Base-by-base conservation (phyloP, 2,888 invertebrate species). In the Teleogryllus oceanicus region DNA sequence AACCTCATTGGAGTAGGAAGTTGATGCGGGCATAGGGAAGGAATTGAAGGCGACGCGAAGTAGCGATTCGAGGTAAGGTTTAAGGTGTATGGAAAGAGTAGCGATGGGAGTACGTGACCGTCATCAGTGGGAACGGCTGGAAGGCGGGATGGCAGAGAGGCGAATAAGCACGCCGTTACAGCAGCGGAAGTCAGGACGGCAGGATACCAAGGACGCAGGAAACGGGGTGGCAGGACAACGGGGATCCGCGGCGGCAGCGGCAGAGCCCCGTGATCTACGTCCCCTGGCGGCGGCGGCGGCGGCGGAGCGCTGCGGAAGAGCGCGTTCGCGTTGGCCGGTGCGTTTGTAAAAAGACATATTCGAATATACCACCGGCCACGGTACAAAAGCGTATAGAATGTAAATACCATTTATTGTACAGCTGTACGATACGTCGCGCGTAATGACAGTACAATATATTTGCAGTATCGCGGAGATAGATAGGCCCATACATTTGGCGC, bases 321-420 rank as follows among this genome's bases (percentile, higher is more conserved):
- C 62, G 3, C 62, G 62, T 62, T 0, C 62, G 62, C 62, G 62
- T 62, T 62, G 62, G 62, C 62, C 62, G 62, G 62, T 18, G 62
- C 62, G 62, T 62, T 62, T 18, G 13, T 2, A 62, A 62, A 62
- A 62, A 62, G 62, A 3, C 18, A 18, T 62, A 62, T 62, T 62
- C 62, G 62, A 62, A 62, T 62, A 62, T 62, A 62, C 62, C 62
- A 62, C 62, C 13, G 62, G 62, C 62, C 62, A 10, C 62, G 62
- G 62, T 62, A 62, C 62, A 62, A 62, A 62, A 62, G 62, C 62
- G 62, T 62, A 62, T 62, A 62, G 62, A 62, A 62, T 62, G 62
- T 62, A 62, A 62, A 62, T 62, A 62, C 62, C 62, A 62, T 62
- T 62, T 62, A 62, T 62, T 62, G 62, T 62, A 62, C 62, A 62